Base-by-base conservation (phyloP, 2,113 vertebrate species). In the Lepus timidus region DNA sequence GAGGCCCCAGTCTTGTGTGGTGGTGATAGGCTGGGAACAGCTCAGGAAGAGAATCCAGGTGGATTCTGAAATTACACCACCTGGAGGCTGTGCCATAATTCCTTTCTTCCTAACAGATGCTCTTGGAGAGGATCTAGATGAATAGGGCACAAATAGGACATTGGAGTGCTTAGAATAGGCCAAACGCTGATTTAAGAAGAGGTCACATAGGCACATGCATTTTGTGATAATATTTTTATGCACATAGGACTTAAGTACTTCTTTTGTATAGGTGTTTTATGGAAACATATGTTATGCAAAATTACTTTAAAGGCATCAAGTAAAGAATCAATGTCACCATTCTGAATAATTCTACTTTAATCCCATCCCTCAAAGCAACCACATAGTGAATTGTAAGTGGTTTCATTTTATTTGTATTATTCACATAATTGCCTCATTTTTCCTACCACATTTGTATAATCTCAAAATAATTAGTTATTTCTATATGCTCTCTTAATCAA, bases 391-490 rank as follows among this genome's bases (percentile, higher is more conserved):
- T 58, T 67, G 27, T 44, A 78, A 82, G 62, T 87, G 83, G 3
- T 71, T 83, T 93, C 33, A 16, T 7, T 79, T 71, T 62, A 86
- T 84, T 87, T 81, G 19, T 71, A 36, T 73, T 83, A 51, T 74
- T 64, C 70, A 87, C 31, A 95, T 23, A 95, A 86, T 76, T 86
- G 36, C 23, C 49, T 95, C 33, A 87, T 93, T 96, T 96, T 44
- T 84, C 51, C 22, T 19, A 55, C 52, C 25, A 71, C 6, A 20
- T 6, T 23, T 36, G 7, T 33, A 64, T 17, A 44, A 23, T 51
- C 58, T 87, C 16, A 71, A 71, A 80, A 62, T 76, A 49, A 65
- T 79, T 67, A 92, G 61, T 65, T 88, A 74, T 64, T 86, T 79
- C 84, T 91, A n/a, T 31, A 12, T 90, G 33, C 4, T 22, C 27